These are phyloP conservation scores for Drosophila tsacasi DNA, from an alignment of 1,140 invertebrate genomes.

Conservation along the genomic window DNA sequence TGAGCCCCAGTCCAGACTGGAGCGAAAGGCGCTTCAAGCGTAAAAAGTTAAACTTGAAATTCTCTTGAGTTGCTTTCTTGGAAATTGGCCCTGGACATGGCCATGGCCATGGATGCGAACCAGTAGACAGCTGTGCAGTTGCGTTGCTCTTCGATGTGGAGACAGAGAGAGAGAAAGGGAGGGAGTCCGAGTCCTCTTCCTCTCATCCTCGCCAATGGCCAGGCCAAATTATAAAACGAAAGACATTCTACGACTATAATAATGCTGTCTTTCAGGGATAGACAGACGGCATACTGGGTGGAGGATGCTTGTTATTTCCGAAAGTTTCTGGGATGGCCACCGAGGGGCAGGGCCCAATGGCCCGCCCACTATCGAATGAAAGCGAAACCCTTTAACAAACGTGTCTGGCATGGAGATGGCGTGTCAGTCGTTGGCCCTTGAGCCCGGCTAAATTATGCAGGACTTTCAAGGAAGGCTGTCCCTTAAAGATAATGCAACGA, in stretches of 20 bases:
- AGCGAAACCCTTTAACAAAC: constrained; percentile 50
- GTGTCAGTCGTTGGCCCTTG: constrained; percentile 24
- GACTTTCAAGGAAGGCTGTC: not conserved
- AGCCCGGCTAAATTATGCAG: constrained; percentile 22
- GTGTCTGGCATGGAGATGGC: constrained; percentile 41
- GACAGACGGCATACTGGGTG: constrained; percentile 11
- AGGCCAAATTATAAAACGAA: constrained; percentile 69
- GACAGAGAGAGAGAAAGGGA: too few relatives aligned
- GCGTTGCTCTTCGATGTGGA: constrained; percentile 12
- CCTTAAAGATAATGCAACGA: constrained; percentile 3
- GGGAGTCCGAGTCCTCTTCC: constrained; percentile 16
- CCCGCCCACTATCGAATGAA: constrained; percentile 20
- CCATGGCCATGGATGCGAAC: constrained; percentile 28
- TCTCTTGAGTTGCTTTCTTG: constrained; percentile 74
- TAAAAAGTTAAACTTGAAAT: constrained; percentile 75
- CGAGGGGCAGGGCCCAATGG: not conserved
- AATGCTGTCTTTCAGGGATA: constrained; percentile 42
- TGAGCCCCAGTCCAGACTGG: constrained; percentile 18
- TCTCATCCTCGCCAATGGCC: not conserved
- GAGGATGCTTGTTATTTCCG: constrained; percentile 22
- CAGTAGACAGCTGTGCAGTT: constrained; percentile 22
- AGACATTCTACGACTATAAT: constrained; percentile 67
- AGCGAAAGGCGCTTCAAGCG: constrained; percentile 70
- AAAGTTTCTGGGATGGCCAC: constrained; percentile 36
- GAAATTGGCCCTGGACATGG: constrained; percentile 65